Evolutionary conservation across 2,113 vertebrate genomes (phyloP), one percentile per base, ranked within the genome.

Genomic region (Grantiella picta): DNA sequence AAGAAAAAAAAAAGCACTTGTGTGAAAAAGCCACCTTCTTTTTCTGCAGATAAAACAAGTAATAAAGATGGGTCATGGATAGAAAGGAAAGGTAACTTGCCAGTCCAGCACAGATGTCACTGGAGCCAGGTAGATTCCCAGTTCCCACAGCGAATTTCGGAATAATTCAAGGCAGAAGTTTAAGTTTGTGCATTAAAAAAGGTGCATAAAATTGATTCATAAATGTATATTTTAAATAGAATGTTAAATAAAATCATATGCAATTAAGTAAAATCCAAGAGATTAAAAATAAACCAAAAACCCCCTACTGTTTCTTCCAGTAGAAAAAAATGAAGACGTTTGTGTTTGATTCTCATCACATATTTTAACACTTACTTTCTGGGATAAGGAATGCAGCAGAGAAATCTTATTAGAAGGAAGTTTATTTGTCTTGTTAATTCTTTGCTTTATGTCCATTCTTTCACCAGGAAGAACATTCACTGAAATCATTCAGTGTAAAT

Each of bases 351-450:
- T 76, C 45, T 59, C 50, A 63, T 87, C 82, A 66, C 45, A 44
- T 86, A 33, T 45, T 61, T 45, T 80, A 77, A 15, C 36, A 47
- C n/a, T 86, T 52, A 18, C 28, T 56, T 88, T 63, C 42, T 61
- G 42, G 27, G 17, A 73, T 72, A 42, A 84, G 23, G 27, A 92
- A 87, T 38, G n/a, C 45, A 72, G 18, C 28, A 76, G 24, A 79
- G 42, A 82, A 85, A 83, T 73, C 50, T 80, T 91, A 79, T 91
- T 89, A 92, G 65, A 82, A 86, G 4, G 36, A 65, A 73, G 29
- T 91, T 92, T 84, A 68, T 82, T 94, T 91, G 57, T 88, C 71
- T 92, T 85, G 59, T 7, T 82, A 87, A 87, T 89, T 91, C 45
- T 82, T 87, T 82, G 40, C n/a, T 95, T 95, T 92, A 38, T 78